Base-by-base conservation (phyloP, 1,140 invertebrate species). In the Mactra quadrangularis region DNA sequence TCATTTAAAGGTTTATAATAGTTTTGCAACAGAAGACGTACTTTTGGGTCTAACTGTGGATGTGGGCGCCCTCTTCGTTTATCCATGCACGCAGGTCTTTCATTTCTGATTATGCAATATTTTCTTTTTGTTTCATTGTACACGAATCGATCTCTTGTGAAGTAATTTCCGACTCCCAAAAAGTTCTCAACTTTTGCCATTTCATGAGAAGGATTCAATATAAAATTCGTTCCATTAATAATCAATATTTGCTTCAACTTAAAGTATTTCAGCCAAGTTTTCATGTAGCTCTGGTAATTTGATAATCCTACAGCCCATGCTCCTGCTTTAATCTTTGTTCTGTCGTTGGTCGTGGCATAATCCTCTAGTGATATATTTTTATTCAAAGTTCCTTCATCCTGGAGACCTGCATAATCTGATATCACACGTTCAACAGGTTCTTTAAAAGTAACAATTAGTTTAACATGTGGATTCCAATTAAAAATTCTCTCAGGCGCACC, bases 71-170 rank as follows among this genome's bases (percentile, higher is more conserved):
- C 64, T 68, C 47, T 68, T 2, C 27, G 27, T 3, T 25, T 25
- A 7, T 13, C n/a, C 15, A 68, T 13, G 29, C 64, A 68, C 7
- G 47, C 41, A 3, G 7, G 19, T 4, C 47, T 27, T 25, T 47
- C 64, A 29, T 29, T 15, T 3, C 1, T 47, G 15, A 31, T 13
- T n/a, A n/a, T n/a, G 25, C 64, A 68, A 29, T 68, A 68, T 27
- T 68, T 68, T 1, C 45, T 35, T 47, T 68, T 68, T 31, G 38
- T 50, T 45, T 45, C 22, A 50, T 68, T 68, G 64, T 45, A 68
- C 1, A 17, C 3, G 27, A 68, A 68, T 45, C 15, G 27, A 25
- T 68, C 64, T 3, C 15, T 1, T 17, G 38, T 68, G 41, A 68
- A 68, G 22, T 47, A 68, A 1, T 1, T 27, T 3, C 19, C 27